Base-by-base conservation (phyloP, 2,888 invertebrate species). In the Colostygia pectinataria region DNA sequence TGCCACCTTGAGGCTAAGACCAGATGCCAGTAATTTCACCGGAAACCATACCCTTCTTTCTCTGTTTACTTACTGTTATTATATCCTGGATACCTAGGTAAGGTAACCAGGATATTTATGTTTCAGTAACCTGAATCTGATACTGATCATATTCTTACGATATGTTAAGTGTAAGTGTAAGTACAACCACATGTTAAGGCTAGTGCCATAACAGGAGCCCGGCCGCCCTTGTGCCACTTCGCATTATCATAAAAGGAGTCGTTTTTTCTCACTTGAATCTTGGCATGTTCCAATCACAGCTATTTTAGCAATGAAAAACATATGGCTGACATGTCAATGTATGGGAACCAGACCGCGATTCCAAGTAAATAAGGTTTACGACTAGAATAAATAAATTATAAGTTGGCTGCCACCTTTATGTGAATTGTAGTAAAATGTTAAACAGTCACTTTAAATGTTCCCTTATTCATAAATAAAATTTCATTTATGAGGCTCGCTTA, bases 221-320 rank as follows among this genome's bases (percentile, higher is more conserved):
- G 34, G 24, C 7, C 49, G 54, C 56, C 56, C 59, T 59, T 59
- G 59, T 54, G 9, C 56, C 50, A 54, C 52, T 41, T 52, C 38
- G 50, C 39, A 42, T 14, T 34, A 29, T 44, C 57, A 23, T 55
- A 53, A 54, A 59, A 29, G 59, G 59, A 50, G 41, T 23, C 27
- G 34, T 58, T 55, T 58, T 58, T 55, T 54, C 42, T 49, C 47
- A 38, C 48, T 29, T 34, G 24, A 36, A 40, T 41, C 37, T 45
- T 45, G 45, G 49, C 15, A 33, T 15, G 28, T 28, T 43, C 32
- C 33, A 33, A 24, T 38, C 33, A 38, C 41, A 32, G 36, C 20
- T 36, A 40, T 41, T 48, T 38, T 32, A 46, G 42, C 34, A 32
- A 52, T 52, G 46, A 34, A 46, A 46, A 41, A 37, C 45, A 51